Conservation (phyloP, 2,888 invertebrate species). For the Pterostichus niger region DNA sequence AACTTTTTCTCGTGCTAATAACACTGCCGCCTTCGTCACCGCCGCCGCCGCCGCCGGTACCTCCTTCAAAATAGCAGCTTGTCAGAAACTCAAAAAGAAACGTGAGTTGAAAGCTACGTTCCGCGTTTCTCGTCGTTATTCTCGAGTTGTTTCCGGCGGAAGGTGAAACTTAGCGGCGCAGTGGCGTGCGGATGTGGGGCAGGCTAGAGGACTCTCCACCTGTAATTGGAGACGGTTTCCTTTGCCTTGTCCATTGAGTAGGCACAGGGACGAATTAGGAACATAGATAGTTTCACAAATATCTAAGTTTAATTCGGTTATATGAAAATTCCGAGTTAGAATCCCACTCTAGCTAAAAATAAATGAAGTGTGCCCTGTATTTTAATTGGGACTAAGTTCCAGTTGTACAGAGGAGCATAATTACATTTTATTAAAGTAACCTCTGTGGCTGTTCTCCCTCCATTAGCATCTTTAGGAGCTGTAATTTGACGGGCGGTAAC, state of each 20-base stretch:
- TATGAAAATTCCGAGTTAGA: too few species aligned
- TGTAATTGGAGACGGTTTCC: slow-evolving; percentile 53
- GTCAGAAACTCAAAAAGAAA: slow-evolving; percentile 46
- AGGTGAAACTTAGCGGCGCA: slow-evolving; percentile 38
- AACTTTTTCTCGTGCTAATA: slow-evolving; percentile 36
- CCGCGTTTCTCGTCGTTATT: slow-evolving; percentile 45
- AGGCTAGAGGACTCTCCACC: slow-evolving; percentile 33
- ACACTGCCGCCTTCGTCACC: background rate
- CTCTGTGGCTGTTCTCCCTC: too few species aligned
- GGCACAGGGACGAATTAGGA: background rate
- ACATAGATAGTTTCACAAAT: too few species aligned
- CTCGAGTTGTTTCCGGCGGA: slow-evolving; percentile 56
- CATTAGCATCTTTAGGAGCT: too few species aligned
- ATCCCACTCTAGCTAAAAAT: too few species aligned
- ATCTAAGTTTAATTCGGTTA: too few species aligned
- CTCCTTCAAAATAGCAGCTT: slow-evolving; percentile 37
- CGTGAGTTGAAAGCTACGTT: slow-evolving; percentile 7
- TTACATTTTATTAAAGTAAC: too few species aligned
- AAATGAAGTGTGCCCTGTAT: too few species aligned
- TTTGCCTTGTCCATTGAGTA: slow-evolving; percentile 25
- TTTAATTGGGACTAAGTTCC: too few species aligned
- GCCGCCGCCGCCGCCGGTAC: background rate
- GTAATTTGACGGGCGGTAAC: too few species aligned
- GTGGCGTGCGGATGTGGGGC: slow-evolving; percentile 35
- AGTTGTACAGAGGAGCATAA: too few species aligned